phyloP scores from a whole-genome alignment of 1,140 invertebrate species.

The Apolygus lucorum region DNA sequence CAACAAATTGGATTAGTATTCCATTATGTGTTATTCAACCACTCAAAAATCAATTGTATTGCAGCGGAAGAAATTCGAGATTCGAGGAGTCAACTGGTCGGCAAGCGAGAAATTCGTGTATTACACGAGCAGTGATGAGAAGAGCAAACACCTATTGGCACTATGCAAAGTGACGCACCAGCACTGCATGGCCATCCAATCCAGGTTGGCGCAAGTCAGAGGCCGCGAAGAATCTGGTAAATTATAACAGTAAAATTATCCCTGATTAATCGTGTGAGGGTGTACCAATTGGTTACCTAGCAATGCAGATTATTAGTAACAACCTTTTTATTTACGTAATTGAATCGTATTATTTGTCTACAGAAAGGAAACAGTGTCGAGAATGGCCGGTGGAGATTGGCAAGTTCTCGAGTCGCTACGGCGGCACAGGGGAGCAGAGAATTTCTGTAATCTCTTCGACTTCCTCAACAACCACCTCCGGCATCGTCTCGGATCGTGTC shows the following conservation, averaged over 20 bases:
- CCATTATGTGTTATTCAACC: no score
- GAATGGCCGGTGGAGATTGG: slow-evolving; percentile 45
- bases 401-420: slow-evolving; percentile 32
- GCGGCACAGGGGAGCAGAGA: slow-evolving; percentile 60
- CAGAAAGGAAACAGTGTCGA: slow-evolving; percentile 44
- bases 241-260: background rate
- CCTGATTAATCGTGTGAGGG: background rate
- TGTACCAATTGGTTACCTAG: background rate
- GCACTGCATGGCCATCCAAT: slow-evolving; percentile 86
- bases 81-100: slow-evolving; percentile 66
- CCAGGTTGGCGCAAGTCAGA: slow-evolving; percentile 66
- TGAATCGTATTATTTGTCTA: background rate
- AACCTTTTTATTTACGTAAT: background rate
- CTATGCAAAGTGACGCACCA: slow-evolving; percentile 87
- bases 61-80: slow-evolving; percentile 90
- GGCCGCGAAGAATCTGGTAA: slow-evolving; percentile 65
- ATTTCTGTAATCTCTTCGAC: slow-evolving; percentile 85
- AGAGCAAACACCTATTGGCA: slow-evolving; percentile 78
- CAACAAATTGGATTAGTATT: no score
- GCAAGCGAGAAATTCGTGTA: slow-evolving; percentile 67
- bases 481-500: slow-evolving; percentile 87
- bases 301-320: background rate
- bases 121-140: slow-evolving; percentile 82
- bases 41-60: slow-evolving; percentile 55
- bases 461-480: slow-evolving; percentile 89